phyloP scores from a whole-genome alignment of 2,797 vertebrate species.

The Synaphobranchus kaupii region DNA sequence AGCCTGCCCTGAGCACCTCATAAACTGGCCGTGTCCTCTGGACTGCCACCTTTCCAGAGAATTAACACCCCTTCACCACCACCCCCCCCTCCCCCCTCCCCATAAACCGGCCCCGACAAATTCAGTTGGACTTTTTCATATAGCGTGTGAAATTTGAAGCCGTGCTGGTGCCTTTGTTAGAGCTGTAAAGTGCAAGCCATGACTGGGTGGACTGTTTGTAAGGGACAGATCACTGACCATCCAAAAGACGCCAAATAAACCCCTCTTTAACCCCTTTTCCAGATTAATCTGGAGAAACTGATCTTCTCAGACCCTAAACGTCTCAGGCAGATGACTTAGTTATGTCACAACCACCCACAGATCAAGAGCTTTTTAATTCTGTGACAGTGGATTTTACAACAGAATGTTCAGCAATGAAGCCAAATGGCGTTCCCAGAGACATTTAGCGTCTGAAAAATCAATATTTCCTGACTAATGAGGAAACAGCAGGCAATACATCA shows the following conservation, averaged over 20 bases:
- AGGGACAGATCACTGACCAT: not conserved
- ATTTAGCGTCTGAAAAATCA: too few relatives aligned
- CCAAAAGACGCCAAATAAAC: not conserved
- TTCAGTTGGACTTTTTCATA: conserved; percentile 10
- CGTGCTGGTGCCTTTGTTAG: not conserved
- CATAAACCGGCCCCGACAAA: not conserved
- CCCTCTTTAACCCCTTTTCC: too few relatives aligned
- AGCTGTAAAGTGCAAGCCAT: not conserved
- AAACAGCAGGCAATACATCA: too few relatives aligned
- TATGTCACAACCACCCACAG: too few relatives aligned
- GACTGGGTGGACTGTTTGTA: not conserved
- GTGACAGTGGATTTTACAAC: too few relatives aligned
- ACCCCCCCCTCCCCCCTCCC: conserved; percentile 22
- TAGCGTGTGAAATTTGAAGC: conserved; percentile 7
- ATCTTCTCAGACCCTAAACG: too few relatives aligned
- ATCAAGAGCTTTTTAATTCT: too few relatives aligned
- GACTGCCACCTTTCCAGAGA: conserved; percentile 63
- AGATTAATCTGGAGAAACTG: too few relatives aligned
- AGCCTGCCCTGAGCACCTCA: conserved; percentile 72
- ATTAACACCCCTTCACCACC: conserved; percentile 45
- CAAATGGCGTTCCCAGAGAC: too few relatives aligned
- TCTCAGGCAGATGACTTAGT: too few relatives aligned
- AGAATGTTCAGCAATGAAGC: too few relatives aligned
- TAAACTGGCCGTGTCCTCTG: conserved; percentile 71
- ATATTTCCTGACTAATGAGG: too few relatives aligned